Conservation (phyloP, 2,113 vertebrate species). For the Atrichornis clamosus region DNA sequence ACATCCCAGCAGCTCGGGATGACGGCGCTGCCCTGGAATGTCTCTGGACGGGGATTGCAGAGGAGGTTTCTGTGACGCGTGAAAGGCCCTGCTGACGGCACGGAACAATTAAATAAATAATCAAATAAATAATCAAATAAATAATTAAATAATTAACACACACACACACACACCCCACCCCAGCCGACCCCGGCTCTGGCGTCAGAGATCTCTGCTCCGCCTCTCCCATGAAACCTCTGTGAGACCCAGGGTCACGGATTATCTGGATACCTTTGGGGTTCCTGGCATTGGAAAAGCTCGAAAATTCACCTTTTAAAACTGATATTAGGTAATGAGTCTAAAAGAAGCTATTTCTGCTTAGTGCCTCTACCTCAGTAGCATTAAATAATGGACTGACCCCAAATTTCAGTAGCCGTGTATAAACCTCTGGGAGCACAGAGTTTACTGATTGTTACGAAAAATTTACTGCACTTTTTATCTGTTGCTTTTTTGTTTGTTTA, state of each 20-base stretch:
- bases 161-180: no score
- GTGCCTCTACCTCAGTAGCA: neutral
- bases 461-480: neutral
- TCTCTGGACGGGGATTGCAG: neutral
- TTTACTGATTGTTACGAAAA: neutral
- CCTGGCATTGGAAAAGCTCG: neutral
- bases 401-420: neutral
- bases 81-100: neutral
- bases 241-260: accelerated
- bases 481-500: neutral
- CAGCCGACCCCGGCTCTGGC: accelerated
- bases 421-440: neutral
- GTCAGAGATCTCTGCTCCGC: neutral
- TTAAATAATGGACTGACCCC: neutral
- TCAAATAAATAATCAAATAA: no score
- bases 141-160: neutral
- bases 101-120: neutral
- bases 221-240: neutral
- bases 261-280: accelerated
- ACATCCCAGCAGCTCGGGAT: neutral
- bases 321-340: neutral
- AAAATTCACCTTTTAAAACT: accelerated
- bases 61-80: neutral
- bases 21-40: neutral
- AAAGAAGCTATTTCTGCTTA: neutral